Conservation (phyloP, 2,888 invertebrate species). For the Ichneumon xanthorius region DNA sequence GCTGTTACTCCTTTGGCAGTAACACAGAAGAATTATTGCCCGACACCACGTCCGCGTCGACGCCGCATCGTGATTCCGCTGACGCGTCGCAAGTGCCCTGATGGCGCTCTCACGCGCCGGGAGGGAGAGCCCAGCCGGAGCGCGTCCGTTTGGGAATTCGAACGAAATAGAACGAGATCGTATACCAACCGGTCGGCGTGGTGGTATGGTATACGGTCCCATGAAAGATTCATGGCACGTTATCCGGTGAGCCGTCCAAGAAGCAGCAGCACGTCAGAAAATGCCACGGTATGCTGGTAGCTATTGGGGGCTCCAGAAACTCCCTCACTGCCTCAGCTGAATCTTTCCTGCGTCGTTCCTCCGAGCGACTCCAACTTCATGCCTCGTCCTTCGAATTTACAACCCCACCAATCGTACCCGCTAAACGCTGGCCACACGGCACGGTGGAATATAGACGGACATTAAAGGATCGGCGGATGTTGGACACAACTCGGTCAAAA, state of each 20-base stretch:
- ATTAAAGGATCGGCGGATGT: too few species aligned
- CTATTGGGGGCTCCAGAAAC: conserved; percentile 16
- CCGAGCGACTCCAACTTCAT: not conserved
- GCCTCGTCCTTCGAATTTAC: conserved; percentile 1
- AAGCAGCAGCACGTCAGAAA: conserved; percentile 70
- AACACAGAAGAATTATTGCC: conserved; percentile 46
- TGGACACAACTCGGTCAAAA: not conserved
- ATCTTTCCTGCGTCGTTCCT: conserved; percentile 17
- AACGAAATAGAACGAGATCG: conserved; percentile 64
- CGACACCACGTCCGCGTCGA: conserved; percentile 42
- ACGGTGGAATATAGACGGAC: too few species aligned
- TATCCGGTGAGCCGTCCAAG: conserved; percentile 56
- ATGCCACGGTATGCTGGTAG: conserved; percentile 39
- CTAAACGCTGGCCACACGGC: not conserved
- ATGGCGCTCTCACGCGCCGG: conserved; percentile 39
- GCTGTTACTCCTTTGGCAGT: conserved; percentile 20
- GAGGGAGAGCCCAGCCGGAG: conserved; percentile 42
- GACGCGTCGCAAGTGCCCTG: conserved; percentile 66
- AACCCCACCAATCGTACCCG: conserved; percentile 13
- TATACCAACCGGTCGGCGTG: conserved; percentile 20
- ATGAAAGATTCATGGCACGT: conserved; percentile 84
- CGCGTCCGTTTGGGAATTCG: conserved; percentile 69
- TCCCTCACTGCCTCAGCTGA: conserved; percentile 29
- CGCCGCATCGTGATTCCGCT: conserved; percentile 66
- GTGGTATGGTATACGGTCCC: conserved; percentile 56